phyloP scores from a whole-genome alignment of 64 coral and sea anemone genomes.

The Platygyra sinensis region DNA sequence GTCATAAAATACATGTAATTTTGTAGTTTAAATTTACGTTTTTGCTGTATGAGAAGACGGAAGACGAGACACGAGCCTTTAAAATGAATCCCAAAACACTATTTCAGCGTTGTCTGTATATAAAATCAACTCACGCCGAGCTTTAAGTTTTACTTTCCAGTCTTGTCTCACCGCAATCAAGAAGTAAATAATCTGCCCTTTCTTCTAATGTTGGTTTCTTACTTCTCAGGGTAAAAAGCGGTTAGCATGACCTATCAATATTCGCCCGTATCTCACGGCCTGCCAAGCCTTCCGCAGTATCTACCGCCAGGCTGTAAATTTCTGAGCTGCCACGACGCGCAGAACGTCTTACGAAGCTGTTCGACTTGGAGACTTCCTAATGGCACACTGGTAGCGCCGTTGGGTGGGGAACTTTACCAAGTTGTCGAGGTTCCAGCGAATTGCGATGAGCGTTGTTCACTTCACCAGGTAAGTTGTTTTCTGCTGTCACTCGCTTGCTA shows the following conservation, averaged over 20 bases:
- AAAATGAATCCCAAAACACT: neutral
- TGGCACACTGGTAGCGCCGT: constrained; percentile 68
- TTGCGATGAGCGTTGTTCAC: constrained; percentile 78
- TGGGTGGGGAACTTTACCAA: constrained; percentile 90
- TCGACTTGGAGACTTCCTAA: constrained; percentile 81
- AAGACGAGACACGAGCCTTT: neutral
- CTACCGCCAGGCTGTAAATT: constrained; percentile 86
- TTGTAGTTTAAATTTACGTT: constrained; percentile 5
- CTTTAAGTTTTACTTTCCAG: neutral
- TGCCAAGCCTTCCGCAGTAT: constrained; percentile 53
- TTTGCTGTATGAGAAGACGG: neutral
- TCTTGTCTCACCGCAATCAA: neutral
- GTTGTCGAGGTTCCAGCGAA: constrained; percentile 80
- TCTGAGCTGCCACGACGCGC: constrained; percentile 78
- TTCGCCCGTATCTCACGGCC: constrained; percentile 30
- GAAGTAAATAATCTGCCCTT: neutral
- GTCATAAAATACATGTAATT: constrained; percentile 17
- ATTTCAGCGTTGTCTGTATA: too few relatives aligned
- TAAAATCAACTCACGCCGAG: neutral
- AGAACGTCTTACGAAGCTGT: constrained; percentile 68
- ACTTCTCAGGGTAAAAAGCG: neutral
- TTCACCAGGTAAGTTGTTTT: constrained; percentile 46
- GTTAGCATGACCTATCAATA: constrained; percentile 15
- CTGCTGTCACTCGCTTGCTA: neutral
- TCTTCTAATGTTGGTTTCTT: neutral